A percentile compares a stretch with the other conserved stretches of the same genome.
These are phyloP conservation scores for Chinchilla lanigera DNA, from an alignment of 2,113 vertebrate genomes.

Conservation along the genomic window DNA sequence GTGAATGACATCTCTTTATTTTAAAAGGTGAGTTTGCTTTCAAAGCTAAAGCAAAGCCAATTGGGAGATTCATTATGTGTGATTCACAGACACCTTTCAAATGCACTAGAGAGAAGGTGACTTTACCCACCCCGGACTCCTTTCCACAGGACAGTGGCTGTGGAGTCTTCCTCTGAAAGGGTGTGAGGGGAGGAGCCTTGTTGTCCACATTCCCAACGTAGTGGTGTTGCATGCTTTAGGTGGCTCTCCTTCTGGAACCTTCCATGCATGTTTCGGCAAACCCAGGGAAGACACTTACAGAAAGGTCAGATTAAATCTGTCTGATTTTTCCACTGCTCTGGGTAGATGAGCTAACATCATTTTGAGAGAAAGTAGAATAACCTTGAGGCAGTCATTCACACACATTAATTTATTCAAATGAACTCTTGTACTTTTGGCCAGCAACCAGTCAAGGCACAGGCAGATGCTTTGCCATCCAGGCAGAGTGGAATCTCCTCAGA, in stretches of 20 bases:
- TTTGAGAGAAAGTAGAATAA: neutral
- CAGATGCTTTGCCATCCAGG: neutral
- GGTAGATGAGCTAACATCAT: neutral
- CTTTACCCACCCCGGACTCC: neutral
- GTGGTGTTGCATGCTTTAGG: neutral
- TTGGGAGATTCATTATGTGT: neutral
- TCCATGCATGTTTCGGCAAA: neutral
- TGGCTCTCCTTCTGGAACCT: neutral
- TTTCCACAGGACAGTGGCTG: neutral
- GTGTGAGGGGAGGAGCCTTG: neutral
- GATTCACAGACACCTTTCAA: neutral
- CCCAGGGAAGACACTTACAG: neutral
- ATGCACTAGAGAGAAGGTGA: neutral
- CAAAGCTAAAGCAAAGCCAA: neutral
- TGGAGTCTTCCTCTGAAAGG: neutral
- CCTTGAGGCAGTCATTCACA: neutral
- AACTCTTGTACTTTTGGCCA: neutral
- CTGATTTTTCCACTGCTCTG: neutral
- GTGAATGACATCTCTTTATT: too few relatives aligned
- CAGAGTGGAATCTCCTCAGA: neutral
- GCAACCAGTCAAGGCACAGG: neutral
- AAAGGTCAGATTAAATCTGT: neutral
- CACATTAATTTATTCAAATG: neutral
- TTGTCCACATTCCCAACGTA: neutral
- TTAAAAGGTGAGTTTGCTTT: neutral